phyloP scores from a whole-genome alignment of 2,797 vertebrate species.

The Picus viridis region DNA sequence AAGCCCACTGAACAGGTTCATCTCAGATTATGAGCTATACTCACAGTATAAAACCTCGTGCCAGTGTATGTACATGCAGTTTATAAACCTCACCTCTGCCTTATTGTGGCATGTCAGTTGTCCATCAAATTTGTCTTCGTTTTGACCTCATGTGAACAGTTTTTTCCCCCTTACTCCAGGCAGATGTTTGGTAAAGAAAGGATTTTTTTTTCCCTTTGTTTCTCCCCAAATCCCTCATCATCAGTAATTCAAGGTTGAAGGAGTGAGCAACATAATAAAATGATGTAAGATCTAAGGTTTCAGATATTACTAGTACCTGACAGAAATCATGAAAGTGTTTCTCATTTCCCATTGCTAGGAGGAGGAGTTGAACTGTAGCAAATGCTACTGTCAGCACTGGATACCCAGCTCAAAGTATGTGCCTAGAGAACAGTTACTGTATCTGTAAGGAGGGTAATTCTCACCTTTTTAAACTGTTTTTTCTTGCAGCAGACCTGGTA shows the following conservation, averaged over 20 bases:
- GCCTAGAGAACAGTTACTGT: not conserved
- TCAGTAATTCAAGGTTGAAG: not conserved
- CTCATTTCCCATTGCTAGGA: not conserved
- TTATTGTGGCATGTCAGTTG: not conserved
- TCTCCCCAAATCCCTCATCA: not conserved
- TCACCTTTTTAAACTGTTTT: conserved; percentile 88
- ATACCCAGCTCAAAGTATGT: not conserved
- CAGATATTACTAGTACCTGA: not conserved
- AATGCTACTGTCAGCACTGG: not conserved
- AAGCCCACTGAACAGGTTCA: not conserved
- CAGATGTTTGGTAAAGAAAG: not conserved
- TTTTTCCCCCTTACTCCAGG: not conserved
- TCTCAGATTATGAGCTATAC: not conserved
- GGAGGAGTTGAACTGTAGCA: not conserved
- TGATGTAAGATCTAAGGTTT: not conserved
- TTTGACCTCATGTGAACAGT: not conserved
- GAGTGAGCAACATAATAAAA: not conserved
- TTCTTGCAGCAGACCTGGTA: conserved; percentile 90
- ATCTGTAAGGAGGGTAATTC: conserved; percentile 72
- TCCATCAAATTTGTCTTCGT: not conserved
- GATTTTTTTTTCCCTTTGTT: not conserved
- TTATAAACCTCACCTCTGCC: not conserved
- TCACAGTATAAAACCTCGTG: not conserved
- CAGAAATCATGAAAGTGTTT: not conserved
- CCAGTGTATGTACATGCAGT: not conserved